These are phyloP conservation scores for Pterostichus madidus DNA, from an alignment of 2,888 invertebrate species.

Conservation along the genomic window DNA sequence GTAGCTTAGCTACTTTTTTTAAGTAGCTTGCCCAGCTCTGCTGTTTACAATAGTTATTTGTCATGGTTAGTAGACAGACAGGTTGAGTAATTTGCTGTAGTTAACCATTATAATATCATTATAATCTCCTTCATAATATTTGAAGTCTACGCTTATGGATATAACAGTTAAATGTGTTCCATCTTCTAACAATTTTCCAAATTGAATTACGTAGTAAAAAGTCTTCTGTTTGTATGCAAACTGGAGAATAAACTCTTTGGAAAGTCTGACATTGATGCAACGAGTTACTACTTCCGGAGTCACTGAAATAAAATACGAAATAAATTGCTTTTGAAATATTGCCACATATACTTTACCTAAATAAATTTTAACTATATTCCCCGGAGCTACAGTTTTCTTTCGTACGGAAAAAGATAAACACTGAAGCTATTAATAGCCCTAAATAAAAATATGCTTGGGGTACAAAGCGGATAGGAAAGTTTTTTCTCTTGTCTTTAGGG, in stretches of 20 bases:
- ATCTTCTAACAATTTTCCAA: conserved; percentile 48
- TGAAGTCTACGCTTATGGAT: not conserved
- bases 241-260: not conserved
- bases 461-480: conserved; percentile 22
- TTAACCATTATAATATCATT: too few relatives aligned
- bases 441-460: conserved; percentile 10
- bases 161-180: conserved; percentile 15
- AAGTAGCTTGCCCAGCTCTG: too few relatives aligned
- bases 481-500: conserved; percentile 8
- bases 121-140: too few relatives aligned
- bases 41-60: too few relatives aligned
- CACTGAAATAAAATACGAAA: not conserved
- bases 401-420: not conserved
- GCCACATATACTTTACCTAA: not conserved
- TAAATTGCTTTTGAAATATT: conserved; percentile 27
- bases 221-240: conserved; percentile 37
- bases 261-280: too few relatives aligned
- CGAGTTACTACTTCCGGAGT: conserved; percentile 5
- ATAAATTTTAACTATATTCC: conserved; percentile 13
- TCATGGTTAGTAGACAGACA: too few relatives aligned
- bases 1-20: too few relatives aligned
- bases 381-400: not conserved
- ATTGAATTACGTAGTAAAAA: conserved; percentile 56
- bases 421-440: conserved; percentile 12
- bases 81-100: too few relatives aligned